Base-by-base conservation (phyloP, 1,140 invertebrate species). In the Goniozus legneri region DNA sequence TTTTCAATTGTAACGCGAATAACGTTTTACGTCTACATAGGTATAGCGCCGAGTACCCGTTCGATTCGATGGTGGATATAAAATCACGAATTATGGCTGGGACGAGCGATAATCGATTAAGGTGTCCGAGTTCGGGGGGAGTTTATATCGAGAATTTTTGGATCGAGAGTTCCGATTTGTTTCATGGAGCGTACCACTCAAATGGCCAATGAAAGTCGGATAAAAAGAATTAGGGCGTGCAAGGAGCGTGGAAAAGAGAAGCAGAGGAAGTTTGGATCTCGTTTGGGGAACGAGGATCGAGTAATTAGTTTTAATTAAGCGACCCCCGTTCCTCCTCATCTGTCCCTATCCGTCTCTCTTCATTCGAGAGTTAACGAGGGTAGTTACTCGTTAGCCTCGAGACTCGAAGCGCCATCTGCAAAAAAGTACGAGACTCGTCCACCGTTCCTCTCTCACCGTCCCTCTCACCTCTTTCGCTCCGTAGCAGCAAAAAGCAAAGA, bases 221-320 rank as follows among this genome's bases (percentile, higher is more conserved):
- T 34, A 16, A 50, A 50, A 53, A 53, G 34, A n/a, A n/a, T n/a
- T n/a, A n/a, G n/a, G n/a, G n/a, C n/a, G n/a, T n/a, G n/a, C n/a
- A n/a, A n/a, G n/a, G n/a, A n/a, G n/a, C n/a, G n/a, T n/a, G n/a
- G n/a, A n/a, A n/a, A n/a, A n/a, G n/a, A n/a, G n/a, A n/a, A n/a
- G n/a, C n/a, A n/a, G n/a, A 38, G 35, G 51, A 44, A 45, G 44
- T 47, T 38, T 41, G 41, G 50, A 30, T 52, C 45, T 40, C 38
- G 38, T 47, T 36, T 38, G 24, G 47, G 34, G 46, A 49, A 30
- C 19, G 36, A 30, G 54, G 52, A 47, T 56, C 43, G 47, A 54
- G 47, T 56, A 56, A 56, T 56, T 52, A 53, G 54, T 54, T 56
- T 54, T 56, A 56, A 56, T 56, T 56, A 54, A 56, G 47, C 51